Evolutionary conservation across 1,140 invertebrate species (phyloP).

Genomic region (Stenopsyche tienmushanensis): DNA sequence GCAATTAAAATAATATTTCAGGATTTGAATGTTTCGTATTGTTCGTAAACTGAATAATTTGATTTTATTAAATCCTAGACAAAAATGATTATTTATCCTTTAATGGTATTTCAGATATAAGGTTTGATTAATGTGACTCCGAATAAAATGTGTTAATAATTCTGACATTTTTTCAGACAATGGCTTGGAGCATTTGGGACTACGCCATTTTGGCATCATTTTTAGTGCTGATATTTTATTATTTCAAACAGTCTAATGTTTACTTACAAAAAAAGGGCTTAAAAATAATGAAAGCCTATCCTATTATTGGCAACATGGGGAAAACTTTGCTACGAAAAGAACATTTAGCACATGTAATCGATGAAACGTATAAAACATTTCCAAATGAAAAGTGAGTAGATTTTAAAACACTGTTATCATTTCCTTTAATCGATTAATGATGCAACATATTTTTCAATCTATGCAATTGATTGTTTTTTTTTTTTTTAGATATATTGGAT

Average conservation of each 20-base stretch:
- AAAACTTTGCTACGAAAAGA: background rate
- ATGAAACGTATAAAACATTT: background rate
- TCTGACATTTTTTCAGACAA: background rate
- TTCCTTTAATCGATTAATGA: background rate
- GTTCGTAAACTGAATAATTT: too few species aligned
- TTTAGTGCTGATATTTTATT: too few species aligned
- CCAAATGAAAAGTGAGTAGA: background rate
- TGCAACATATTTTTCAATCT: too few species aligned
- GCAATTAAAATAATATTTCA: too few species aligned
- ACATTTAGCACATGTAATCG: background rate
- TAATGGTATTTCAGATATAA: too few species aligned
- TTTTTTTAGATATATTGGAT: conserved; percentile 33
- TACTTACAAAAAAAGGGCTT: background rate
- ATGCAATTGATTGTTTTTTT: too few species aligned
- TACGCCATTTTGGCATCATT: background rate
- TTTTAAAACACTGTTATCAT: background rate
- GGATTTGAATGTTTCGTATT: too few species aligned
- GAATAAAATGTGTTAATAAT: too few species aligned
- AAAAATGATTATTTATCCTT: too few species aligned
- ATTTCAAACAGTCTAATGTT: background rate
- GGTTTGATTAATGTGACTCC: too few species aligned
- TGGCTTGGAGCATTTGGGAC: background rate
- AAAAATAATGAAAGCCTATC: background rate
- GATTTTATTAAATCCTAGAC: too few species aligned
- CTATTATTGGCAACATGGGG: background rate